Conservation (phyloP, 1,140 invertebrate genomes). For the Triops cancriformis region DNA sequence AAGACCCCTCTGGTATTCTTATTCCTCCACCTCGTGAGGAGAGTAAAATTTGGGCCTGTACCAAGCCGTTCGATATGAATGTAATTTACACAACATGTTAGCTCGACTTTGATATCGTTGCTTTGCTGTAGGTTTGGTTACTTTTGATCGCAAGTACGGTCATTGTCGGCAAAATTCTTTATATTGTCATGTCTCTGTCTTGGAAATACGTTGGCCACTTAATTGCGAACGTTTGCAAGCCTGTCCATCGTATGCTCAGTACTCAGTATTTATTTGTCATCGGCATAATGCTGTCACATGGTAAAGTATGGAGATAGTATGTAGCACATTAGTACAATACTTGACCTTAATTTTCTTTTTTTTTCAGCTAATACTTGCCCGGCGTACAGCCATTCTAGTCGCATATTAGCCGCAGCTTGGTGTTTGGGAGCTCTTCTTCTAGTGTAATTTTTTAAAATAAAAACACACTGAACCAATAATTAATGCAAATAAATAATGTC, state of each 20-base stretch:
- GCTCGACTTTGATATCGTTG: neutral
- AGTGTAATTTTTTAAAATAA: conserved; percentile 7
- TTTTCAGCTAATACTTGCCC: neutral
- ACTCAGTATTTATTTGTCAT: neutral
- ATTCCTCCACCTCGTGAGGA: conserved; percentile 35
- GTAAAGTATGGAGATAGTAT: neutral
- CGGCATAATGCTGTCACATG: neutral
- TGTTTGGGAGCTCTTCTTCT: neutral
- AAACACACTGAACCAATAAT: too few species aligned
- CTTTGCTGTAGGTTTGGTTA: neutral
- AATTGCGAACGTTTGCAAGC: neutral
- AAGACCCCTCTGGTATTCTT: conserved; percentile 36
- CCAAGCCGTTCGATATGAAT: conserved; percentile 33
- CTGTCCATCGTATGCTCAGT: neutral
- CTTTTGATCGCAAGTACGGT: neutral
- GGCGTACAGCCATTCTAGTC: neutral
- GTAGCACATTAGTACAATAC: neutral
- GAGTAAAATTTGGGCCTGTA: conserved; percentile 34
- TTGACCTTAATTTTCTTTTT: neutral
- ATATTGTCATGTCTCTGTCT: neutral
- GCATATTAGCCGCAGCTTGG: conserved; percentile 14
- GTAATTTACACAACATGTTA: conserved; percentile 24
- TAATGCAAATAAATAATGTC: too few species aligned
- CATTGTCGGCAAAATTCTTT: neutral
- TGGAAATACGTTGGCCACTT: neutral